Percentiles rank a stretch among this genome's conserved stretches.
Conservation (phyloP, 2,797 vertebrate genomes). For the Vultur gryphus region DNA sequence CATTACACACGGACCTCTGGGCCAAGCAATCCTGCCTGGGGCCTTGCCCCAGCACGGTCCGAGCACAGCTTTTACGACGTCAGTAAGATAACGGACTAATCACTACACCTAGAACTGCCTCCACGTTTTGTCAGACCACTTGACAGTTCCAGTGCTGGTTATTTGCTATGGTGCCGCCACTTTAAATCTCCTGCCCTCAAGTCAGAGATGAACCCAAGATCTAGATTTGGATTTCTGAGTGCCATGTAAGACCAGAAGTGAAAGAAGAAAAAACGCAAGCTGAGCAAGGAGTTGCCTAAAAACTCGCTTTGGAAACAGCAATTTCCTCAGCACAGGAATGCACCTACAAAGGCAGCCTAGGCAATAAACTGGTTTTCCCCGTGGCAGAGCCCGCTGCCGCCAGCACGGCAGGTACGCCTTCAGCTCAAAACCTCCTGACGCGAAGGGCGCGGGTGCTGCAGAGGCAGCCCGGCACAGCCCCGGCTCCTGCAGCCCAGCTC, state of each 20-base stretch:
- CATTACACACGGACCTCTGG: background rate
- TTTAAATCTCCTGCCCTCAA: background rate
- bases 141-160: background rate
- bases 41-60: background rate
- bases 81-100: background rate
- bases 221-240: background rate
- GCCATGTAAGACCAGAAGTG: background rate
- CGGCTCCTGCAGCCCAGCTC: background rate
- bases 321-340: background rate
- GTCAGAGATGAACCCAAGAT: background rate
- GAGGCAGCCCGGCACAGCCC: background rate
- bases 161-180: background rate
- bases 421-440: rapidly evolving
- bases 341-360: background rate
- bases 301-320: background rate
- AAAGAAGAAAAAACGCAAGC: background rate
- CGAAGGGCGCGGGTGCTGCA: background rate
- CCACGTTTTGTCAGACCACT: too few relatives aligned
- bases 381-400: background rate
- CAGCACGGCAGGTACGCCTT: background rate
- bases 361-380: background rate
- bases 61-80: background rate
- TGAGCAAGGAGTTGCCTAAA: background rate
- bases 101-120: background rate
- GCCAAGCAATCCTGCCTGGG: background rate